Base-by-base conservation (phyloP, 2,113 vertebrate species). In the Synchiropus splendidus region DNA sequence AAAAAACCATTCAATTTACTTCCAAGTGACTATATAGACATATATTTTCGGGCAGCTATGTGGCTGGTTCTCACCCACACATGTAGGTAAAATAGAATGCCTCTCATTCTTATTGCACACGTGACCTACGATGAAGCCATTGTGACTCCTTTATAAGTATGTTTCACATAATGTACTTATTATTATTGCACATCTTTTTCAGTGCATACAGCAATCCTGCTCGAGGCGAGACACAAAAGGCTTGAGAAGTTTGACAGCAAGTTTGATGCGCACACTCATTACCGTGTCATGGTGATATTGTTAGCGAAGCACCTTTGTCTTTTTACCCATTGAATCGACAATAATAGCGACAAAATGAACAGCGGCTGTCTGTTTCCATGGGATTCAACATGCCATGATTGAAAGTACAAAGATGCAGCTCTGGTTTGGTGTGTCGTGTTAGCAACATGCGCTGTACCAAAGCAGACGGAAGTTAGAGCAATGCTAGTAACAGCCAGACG, bases 401-500 rank as follows among this genome's bases (percentile, higher is more conserved):
- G 36, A 40, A 15, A 33, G 41, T 46, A 36, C 12, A 36, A 45
- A 35, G 47, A 30, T 45, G 47, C 40, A 32, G 36, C 46, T 57
- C 46, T 40, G 58, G 42, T 51, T 41, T 47, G 55, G 21, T 56
- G 4, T 41, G 68, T 15, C 32, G 31, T 38, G 59, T 58, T 43
- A 37, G 42, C 36, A 9, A 47, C 65, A 70, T 58, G 72, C 59
- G n/a, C 16, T 10, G 17, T 39, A 48, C 15, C 45, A n/a, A 45
- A 38, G 18, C 46, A 59, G 30, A 56, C 31, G 62, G 73, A 63
- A 72, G 70, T 62, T 8, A 1, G 52, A 59, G 36, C 42, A 46
- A 32, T 45, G 53, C 58, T 63, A 48, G 49, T 61, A 43, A 52
- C 60, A 65, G 56, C 57, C 61, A 58, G 48, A 74, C 67, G 63